A percentile compares a stretch with the other conserved stretches of the same genome.
Evolutionary conservation across 2,888 invertebrate species (phyloP).

Genomic region (Sthenelais limicola): DNA sequence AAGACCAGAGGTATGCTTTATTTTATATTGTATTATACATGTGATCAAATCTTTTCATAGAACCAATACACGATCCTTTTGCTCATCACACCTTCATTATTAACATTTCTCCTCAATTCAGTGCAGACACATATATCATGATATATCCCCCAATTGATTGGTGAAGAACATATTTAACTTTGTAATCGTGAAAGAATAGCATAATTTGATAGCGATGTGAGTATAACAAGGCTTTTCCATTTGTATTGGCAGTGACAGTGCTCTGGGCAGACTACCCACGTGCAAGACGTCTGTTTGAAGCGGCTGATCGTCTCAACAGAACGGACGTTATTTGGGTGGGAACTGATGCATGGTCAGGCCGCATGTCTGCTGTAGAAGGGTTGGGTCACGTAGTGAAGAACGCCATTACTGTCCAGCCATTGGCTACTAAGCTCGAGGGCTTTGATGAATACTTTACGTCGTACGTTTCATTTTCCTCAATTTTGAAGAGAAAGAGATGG

Average conservation of each 20-base stretch:
- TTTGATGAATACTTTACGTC: conserved; percentile 75
- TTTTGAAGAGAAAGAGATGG: no score
- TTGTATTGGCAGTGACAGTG: conserved; percentile 65
- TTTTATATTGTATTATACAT: no score
- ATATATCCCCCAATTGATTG: no score
- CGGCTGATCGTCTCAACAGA: conserved; percentile 67
- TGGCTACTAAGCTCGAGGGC: conserved; percentile 72
- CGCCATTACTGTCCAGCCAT: conserved; percentile 75
- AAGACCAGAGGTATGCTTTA: conserved; percentile 74
- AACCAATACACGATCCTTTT: no score
- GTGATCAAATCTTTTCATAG: no score
- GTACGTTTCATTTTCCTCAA: conserved; percentile 52
- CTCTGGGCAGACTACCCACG: conserved; percentile 74
- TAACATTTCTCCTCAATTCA: no score
- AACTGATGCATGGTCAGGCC: conserved; percentile 75
- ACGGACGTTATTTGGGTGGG: conserved; percentile 74
- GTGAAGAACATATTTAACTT: no score
- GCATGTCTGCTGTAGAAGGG: conserved; percentile 58
- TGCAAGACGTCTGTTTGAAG: conserved; percentile 73
- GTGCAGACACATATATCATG: no score
- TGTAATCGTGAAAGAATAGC: no score
- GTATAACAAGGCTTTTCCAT: no score
- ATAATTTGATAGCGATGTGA: no score
- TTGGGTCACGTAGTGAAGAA: conserved; percentile 73
- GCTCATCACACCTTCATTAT: no score